These are phyloP conservation scores for Catocala fraxini DNA, from an alignment of 2,888 invertebrate species.

Conservation along the genomic window DNA sequence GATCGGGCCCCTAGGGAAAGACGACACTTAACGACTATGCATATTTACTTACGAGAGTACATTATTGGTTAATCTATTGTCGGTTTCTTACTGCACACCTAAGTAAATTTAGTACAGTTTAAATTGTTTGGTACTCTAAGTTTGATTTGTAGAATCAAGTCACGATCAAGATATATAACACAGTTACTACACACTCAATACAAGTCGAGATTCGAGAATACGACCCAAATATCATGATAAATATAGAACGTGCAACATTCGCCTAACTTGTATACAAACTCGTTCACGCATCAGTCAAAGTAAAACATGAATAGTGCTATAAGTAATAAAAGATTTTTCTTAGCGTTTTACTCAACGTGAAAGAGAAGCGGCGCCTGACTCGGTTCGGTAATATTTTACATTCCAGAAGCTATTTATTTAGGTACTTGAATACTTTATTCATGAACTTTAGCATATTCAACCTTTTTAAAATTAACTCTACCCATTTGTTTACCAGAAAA, in stretches of 20 bases:
- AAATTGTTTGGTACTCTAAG: too few species aligned
- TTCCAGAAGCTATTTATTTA: conserved; percentile 47
- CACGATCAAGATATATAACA: too few species aligned
- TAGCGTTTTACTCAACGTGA: conserved; percentile 30
- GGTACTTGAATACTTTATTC: conserved; percentile 58
- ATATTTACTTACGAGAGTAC: too few species aligned
- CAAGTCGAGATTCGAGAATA: too few species aligned
- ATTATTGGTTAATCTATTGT: too few species aligned
- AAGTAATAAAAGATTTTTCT: conserved; percentile 29
- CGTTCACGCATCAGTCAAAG: conserved; percentile 8
- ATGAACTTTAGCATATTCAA: conserved; percentile 48
- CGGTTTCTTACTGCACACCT: too few species aligned
- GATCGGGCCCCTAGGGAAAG: too few species aligned
- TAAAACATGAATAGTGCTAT: conserved; percentile 11
- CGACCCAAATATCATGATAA: too few species aligned
- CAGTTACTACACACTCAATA: too few species aligned
- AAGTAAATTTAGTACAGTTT: too few species aligned
- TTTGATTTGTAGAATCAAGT: too few species aligned
- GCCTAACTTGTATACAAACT: background rate
- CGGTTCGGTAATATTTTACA: conserved; percentile 47
- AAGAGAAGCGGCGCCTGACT: conserved; percentile 29
- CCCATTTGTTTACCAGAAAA: conserved; percentile 26
- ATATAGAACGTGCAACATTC: background rate
- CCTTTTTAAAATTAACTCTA: conserved; percentile 42
- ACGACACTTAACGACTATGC: too few species aligned